Evolutionary conservation across 1,140 invertebrate genomes (phyloP).

Genomic region (Oppia nitens): DNA sequence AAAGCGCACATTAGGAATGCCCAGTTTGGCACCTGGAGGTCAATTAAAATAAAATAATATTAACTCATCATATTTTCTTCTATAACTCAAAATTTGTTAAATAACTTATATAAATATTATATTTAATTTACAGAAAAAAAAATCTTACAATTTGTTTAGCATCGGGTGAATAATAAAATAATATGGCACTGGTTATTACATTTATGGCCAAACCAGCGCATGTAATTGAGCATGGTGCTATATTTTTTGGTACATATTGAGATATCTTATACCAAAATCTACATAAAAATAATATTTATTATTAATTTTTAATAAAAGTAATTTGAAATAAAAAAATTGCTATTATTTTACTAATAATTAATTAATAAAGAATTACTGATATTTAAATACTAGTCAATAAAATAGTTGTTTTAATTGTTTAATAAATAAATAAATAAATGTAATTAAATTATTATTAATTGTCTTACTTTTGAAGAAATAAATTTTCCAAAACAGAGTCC

Average conservation of each 20-base stretch:
- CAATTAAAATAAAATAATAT: not conserved
- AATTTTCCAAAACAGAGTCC: not conserved
- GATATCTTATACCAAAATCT: constrained; percentile 21
- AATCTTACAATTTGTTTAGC: constrained; percentile 4
- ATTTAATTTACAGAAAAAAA: not conserved
- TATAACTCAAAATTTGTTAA: not conserved
- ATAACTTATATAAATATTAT: not conserved
- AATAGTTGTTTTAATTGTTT: no score
- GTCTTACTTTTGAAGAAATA: not conserved
- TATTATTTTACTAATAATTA: not conserved
- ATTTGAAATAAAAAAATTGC: not conserved
- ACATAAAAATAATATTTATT: not conserved
- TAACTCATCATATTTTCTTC: not conserved
- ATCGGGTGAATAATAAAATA: constrained; percentile 20
- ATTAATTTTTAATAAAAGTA: no score
- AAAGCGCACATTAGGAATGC: constrained; percentile 32
- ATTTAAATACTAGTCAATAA: no score
- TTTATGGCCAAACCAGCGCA: constrained; percentile 20
- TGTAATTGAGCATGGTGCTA: constrained; percentile 21
- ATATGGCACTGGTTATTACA: constrained; percentile 16
- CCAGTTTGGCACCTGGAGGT: constrained; percentile 35
- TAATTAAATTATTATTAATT: no score
- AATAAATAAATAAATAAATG: no score
- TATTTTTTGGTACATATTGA: constrained; percentile 16
- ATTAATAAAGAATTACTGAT: no score